These are phyloP conservation scores for Eubucco bourcierii DNA, from an alignment of 2,113 vertebrate species.

Conservation along the genomic window DNA sequence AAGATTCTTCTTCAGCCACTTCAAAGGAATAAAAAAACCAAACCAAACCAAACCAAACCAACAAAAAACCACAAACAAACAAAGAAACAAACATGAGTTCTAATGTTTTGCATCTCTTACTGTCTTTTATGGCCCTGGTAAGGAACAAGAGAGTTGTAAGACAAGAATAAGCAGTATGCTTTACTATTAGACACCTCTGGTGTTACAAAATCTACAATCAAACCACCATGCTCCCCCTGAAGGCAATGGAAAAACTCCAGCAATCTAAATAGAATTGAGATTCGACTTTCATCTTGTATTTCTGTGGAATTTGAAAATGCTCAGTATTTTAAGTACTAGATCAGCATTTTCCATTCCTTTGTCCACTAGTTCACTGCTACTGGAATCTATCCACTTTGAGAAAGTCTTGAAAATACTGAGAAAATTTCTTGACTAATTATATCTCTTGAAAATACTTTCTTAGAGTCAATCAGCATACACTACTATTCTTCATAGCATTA, in stretches of 20 bases:
- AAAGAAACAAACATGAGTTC: neutral
- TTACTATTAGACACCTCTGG: neutral
- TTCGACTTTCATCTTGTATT: neutral
- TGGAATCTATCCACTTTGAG: neutral
- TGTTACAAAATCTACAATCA: neutral
- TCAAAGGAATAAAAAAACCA: conserved; percentile 66
- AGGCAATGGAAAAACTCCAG: neutral
- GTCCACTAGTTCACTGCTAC: neutral
- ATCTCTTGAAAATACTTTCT: neutral
- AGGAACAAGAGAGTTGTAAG: neutral
- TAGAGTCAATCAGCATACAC: neutral
- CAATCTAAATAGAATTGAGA: neutral
- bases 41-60: neutral
- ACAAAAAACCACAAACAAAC: neutral
- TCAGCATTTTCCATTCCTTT: neutral
- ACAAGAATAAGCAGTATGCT: neutral
- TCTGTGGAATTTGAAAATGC: neutral
- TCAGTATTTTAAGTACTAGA: neutral
- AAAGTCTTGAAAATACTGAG: neutral
- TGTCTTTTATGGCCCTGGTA: neutral
- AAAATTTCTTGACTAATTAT: neutral
- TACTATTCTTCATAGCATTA: neutral
- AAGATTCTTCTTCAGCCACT: conserved; percentile 76
- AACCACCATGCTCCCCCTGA: neutral
- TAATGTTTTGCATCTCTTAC: neutral